Conservation (phyloP, 2,888 invertebrate species). For the Seira sanloemensis region DNA sequence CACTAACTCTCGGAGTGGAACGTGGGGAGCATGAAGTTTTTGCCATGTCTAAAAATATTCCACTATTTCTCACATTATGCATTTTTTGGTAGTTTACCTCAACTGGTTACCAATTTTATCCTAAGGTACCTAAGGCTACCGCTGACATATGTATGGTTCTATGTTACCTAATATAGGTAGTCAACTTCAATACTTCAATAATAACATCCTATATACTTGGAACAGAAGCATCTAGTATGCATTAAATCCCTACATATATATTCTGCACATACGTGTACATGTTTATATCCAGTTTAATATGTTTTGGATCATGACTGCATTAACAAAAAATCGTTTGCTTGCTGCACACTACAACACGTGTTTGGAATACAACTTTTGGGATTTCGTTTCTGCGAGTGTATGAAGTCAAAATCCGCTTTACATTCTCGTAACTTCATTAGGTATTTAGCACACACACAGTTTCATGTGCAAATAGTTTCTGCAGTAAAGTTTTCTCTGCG, state of each 20-base stretch:
- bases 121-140: neutral
- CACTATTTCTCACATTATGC: neutral
- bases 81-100: slow-evolving; percentile 31
- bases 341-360: slow-evolving; percentile 42
- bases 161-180: neutral
- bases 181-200: neutral
- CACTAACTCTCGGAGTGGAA: too few species aligned
- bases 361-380: slow-evolving; percentile 43
- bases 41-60: neutral
- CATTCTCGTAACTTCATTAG: neutral
- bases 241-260: neutral
- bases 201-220: neutral
- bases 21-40: too few species aligned
- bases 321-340: slow-evolving; percentile 19
- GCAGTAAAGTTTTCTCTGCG: neutral
- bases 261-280: neutral
- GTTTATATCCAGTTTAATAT: slow-evolving; percentile 24
- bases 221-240: neutral
- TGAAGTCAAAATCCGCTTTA: slow-evolving; percentile 5
- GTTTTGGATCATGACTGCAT: slow-evolving; percentile 44
- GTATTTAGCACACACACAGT: neutral
- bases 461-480: neutral
- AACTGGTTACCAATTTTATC: slow-evolving; percentile 42
- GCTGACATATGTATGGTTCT: too few species aligned
- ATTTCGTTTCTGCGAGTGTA: slow-evolving; percentile 25